Conservation (phyloP, 2,888 invertebrate species). For the Encarsia formosa region DNA sequence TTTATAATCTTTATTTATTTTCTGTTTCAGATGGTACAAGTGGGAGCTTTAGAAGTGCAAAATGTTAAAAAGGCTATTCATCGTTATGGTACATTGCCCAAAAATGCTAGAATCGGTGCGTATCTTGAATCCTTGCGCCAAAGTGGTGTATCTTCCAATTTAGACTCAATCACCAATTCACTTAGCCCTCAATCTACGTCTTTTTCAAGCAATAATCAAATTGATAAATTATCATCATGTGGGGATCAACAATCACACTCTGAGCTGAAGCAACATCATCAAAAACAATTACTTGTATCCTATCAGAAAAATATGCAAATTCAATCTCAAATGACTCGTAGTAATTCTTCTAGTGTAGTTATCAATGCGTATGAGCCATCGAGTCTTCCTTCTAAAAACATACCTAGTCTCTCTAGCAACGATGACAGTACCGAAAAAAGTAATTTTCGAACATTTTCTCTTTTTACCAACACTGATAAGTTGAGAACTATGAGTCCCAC, state of each 20-base stretch:
- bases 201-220: slow-evolving; percentile 25
- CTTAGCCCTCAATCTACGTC: slow-evolving; percentile 27
- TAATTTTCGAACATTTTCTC: slow-evolving; percentile 51
- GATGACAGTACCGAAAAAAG: slow-evolving; percentile 42
- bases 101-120: slow-evolving; percentile 93
- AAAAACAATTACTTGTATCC: slow-evolving; percentile 61
- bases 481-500: slow-evolving; percentile 67
- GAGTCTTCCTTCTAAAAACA: slow-evolving; percentile 57
- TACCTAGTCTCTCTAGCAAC: slow-evolving; percentile 26
- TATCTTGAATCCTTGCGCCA: slow-evolving; percentile 90
- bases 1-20: neutral
- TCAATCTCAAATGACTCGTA: slow-evolving; percentile 78
- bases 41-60: slow-evolving; percentile 91
- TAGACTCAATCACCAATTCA: slow-evolving; percentile 36
- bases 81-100: slow-evolving; percentile 94
- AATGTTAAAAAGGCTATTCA: slow-evolving; percentile 93
- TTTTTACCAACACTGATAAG: slow-evolving; percentile 39
- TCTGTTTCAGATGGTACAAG: slow-evolving; percentile 62
- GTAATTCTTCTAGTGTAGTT: slow-evolving; percentile 77
- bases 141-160: slow-evolving; percentile 60
- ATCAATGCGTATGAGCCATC: slow-evolving; percentile 54
- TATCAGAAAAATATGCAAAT: slow-evolving; percentile 43
- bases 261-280: slow-evolving; percentile 46
- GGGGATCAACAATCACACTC: too few relatives aligned
- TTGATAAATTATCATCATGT: too few relatives aligned